A percentile compares a stretch with the other conserved stretches of the same genome.
phyloP scores from a whole-genome alignment of 2,888 invertebrate genomes.

The Pterostichus niger region DNA sequence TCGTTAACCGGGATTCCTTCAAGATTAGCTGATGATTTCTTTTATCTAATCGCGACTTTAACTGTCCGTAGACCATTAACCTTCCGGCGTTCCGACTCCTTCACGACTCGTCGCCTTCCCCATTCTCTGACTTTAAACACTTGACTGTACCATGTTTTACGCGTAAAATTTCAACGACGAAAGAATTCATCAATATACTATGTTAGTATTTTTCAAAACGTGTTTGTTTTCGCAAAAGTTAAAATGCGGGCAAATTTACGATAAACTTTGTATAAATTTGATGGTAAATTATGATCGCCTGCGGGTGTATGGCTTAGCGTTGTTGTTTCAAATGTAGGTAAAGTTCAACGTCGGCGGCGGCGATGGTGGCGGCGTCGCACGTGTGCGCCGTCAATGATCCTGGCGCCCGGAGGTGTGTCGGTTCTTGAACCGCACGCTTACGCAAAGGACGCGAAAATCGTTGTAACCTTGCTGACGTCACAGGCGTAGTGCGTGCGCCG shows the following conservation, averaged over 20 bases:
- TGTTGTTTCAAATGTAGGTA: conserved; percentile 40
- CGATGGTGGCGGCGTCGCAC: neutral
- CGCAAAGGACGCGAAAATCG: conserved; percentile 68
- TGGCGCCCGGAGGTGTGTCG: conserved; percentile 67
- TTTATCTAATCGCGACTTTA: conserved; percentile 10
- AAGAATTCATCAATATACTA: neutral
- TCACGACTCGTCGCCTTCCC: conserved; percentile 6
- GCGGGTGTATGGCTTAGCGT: conserved; percentile 19
- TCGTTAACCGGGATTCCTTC: neutral
- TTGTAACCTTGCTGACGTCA: conserved; percentile 69
- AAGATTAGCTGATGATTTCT: conserved; percentile 8
- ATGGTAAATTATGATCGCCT: conserved; percentile 8
- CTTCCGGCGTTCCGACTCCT: neutral
- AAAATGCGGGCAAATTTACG: neutral
- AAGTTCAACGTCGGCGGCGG: conserved; percentile 41
- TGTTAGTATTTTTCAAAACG: neutral
- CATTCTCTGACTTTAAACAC: neutral
- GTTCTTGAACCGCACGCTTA: conserved; percentile 64
- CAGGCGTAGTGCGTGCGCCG: conserved; percentile 66
- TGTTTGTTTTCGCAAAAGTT: conserved; percentile 31
- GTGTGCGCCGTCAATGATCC: conserved; percentile 63
- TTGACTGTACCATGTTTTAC: neutral
- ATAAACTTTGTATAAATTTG: conserved; percentile 19
- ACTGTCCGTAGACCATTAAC: conserved; percentile 15
- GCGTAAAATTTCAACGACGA: neutral